Conservation (phyloP, 2,888 invertebrate genomes). For the Stratiomys singularior region DNA sequence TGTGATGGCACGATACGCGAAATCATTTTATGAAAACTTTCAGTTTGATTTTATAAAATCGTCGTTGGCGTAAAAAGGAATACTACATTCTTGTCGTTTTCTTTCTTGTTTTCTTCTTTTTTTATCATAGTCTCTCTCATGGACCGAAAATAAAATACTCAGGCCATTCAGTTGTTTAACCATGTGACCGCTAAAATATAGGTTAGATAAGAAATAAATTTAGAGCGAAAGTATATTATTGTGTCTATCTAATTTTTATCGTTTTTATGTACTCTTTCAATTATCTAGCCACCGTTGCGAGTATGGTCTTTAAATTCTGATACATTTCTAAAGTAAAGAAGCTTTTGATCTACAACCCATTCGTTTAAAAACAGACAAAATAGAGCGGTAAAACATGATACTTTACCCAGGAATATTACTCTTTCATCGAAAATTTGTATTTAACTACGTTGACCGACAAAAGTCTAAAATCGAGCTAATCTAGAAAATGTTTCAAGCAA, state of each 20-base stretch:
- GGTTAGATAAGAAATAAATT: not conserved
- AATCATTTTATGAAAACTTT: not conserved
- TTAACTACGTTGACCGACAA: not conserved
- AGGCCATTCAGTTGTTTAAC: not conserved
- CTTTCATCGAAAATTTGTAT: not conserved
- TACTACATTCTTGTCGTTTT: too few species aligned
- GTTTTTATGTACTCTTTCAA: not conserved
- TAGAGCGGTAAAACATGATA: not conserved
- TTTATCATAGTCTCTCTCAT: not conserved
- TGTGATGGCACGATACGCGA: slow-evolving; percentile 19
- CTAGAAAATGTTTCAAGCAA: not conserved
- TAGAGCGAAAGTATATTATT: not conserved
- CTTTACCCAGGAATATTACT: not conserved
- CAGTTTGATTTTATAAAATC: not conserved
- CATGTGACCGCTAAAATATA: not conserved
- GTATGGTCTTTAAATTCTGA: not conserved
- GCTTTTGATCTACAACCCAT: slow-evolving; percentile 9
- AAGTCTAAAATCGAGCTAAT: not conserved
- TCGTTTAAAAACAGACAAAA: not conserved
- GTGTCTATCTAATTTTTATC: not conserved
- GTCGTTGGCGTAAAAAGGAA: too few species aligned
- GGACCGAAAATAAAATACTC: not conserved
- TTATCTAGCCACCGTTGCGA: not conserved
- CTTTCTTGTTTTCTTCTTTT: too few species aligned
- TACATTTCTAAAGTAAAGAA: not conserved